Evolutionary conservation across 2,888 invertebrate species (phyloP).

Genomic region (Tolmerus cingulatus): DNA sequence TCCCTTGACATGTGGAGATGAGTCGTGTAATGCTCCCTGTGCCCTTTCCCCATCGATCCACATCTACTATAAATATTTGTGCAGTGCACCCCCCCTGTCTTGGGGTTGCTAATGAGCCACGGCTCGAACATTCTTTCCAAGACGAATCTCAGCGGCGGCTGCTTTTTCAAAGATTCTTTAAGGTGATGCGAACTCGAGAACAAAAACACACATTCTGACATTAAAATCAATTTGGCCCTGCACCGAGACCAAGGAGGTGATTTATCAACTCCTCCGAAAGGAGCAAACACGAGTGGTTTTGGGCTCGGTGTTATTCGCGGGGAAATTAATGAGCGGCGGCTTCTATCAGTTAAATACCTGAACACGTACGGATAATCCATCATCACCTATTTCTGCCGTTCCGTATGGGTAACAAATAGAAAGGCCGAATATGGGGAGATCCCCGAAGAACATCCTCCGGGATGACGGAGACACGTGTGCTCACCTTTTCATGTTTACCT

Average conservation of each 20-base stretch:
- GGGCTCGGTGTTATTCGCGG: constrained; percentile 25
- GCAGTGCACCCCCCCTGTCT: not conserved
- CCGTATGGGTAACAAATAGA: constrained; percentile 30
- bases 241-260: not conserved
- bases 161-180: not conserved
- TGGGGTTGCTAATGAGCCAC: not conserved
- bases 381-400: constrained; percentile 40
- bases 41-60: not conserved
- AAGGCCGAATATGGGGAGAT: constrained; percentile 15
- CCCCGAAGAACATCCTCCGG: constrained; percentile 1
- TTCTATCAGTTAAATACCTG: constrained; percentile 45
- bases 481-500: constrained; percentile 33
- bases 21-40: not conserved
- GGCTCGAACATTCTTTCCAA: not conserved
- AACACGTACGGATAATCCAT: constrained; percentile 48
- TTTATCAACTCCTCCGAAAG: constrained; percentile 37
- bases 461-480: constrained; percentile 36
- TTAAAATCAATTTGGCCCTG: constrained; percentile 29
- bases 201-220: constrained; percentile 36
- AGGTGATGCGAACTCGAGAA: not conserved
- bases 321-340: constrained; percentile 42
- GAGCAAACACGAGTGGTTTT: not conserved
- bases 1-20: not conserved
- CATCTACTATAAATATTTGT: not conserved
- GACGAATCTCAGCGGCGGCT: not conserved